These are phyloP conservation scores for Albula glossodonta DNA, from an alignment of 2,113 vertebrate species.

Conservation along the genomic window DNA sequence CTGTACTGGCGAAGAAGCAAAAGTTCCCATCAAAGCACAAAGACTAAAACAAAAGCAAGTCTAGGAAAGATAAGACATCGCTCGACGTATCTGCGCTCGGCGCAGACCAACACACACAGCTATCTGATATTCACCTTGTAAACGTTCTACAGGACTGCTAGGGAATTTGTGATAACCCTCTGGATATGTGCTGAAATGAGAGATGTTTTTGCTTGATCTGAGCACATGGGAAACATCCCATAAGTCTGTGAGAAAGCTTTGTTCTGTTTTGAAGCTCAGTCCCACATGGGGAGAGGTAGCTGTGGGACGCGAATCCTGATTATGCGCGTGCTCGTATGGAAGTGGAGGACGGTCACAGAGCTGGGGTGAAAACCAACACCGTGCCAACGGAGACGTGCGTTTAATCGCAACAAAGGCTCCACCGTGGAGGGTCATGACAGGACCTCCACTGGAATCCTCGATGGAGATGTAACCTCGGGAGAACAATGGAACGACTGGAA, in stretches of 20 bases:
- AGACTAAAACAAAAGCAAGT: neutral
- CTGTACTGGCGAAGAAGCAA: neutral
- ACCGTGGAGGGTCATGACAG: neutral
- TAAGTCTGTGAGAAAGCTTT: neutral
- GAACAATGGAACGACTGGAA: neutral
- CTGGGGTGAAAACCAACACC: neutral
- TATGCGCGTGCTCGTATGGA: neutral
- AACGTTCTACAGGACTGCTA: neutral
- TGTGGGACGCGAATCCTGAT: conserved; percentile 9
- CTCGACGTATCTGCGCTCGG: neutral
- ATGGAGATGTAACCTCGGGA: neutral
- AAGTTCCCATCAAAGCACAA: neutral
- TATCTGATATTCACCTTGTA: conserved; percentile 5
- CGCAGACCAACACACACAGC: neutral
- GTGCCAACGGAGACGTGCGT: neutral
- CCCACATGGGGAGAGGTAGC: conserved; percentile 7
- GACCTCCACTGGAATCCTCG: neutral
- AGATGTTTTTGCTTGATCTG: neutral
- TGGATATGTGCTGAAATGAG: neutral
- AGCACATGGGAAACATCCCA: neutral
- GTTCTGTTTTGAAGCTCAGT: neutral
- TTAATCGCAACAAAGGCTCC: neutral
- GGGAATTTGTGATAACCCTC: neutral
- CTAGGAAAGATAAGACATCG: neutral
- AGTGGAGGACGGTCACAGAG: neutral